phyloP scores from a whole-genome alignment of 2,113 vertebrate genomes.

The Seriola rivoliana region DNA sequence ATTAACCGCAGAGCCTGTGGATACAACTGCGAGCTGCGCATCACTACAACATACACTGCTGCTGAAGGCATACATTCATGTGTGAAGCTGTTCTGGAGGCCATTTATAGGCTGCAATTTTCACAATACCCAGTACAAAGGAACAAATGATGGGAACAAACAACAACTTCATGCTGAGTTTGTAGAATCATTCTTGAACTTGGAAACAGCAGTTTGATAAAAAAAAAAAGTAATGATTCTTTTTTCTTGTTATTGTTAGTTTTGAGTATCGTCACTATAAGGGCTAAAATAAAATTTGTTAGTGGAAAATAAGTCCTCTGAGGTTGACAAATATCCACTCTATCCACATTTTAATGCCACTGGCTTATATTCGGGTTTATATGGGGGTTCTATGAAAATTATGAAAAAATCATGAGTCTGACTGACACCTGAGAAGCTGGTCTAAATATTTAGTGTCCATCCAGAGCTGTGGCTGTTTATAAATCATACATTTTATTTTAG shows the following conservation, averaged over 20 bases:
- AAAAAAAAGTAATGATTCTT: neutral
- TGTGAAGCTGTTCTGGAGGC: neutral
- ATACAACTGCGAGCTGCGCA: too few relatives aligned
- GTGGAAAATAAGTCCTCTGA: too few relatives aligned
- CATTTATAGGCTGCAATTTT: neutral
- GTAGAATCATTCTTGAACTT: too few relatives aligned
- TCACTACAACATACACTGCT: neutral
- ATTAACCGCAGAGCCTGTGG: too few relatives aligned
- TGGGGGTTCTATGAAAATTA: too few relatives aligned
- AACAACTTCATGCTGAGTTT: neutral
- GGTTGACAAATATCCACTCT: neutral
- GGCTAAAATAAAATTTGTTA: too few relatives aligned
- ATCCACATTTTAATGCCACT: too few relatives aligned
- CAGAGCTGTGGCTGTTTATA: neutral
- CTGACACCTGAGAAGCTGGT: neutral
- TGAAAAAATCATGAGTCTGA: neutral
- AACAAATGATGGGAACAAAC: neutral
- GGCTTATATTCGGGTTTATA: too few relatives aligned
- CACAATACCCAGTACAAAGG: neutral
- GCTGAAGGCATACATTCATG: neutral
- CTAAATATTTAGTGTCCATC: neutral
- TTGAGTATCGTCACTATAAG: too few relatives aligned
- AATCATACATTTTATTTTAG: neutral
- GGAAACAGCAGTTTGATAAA: neutral
- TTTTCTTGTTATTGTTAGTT: too few relatives aligned